Conservation (phyloP, 2,888 invertebrate genomes). For the Resseliella maxima region DNA sequence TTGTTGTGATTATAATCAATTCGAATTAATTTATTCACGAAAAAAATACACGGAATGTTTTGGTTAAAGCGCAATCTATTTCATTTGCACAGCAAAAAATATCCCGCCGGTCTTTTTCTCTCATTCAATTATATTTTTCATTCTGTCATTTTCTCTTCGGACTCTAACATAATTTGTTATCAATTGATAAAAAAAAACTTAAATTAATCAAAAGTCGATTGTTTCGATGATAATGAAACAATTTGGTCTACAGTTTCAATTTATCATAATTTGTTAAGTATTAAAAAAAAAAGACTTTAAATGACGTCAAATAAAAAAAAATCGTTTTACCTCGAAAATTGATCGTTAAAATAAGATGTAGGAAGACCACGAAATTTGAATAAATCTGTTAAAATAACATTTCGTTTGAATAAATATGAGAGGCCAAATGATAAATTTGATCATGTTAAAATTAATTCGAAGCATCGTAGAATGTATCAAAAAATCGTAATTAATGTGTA, state of each 20-base stretch:
- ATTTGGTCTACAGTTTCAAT: not conserved
- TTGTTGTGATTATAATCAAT: not conserved
- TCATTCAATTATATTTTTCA: not conserved
- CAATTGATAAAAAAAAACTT: too few species aligned
- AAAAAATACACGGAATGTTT: constrained; percentile 35
- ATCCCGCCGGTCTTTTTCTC: constrained; percentile 22
- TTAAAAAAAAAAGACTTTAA: not conserved
- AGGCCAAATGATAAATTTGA: not conserved
- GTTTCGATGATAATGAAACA: not conserved
- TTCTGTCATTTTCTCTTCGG: not conserved
- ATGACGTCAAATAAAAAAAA: not conserved
- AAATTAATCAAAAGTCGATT: not conserved
- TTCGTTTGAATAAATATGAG: not conserved
- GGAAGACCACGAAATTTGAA: not conserved
- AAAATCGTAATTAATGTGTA: too few species aligned
- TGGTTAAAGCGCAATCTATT: constrained; percentile 37
- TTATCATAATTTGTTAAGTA: not conserved
- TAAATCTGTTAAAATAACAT: not conserved
- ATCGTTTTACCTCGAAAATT: not conserved
- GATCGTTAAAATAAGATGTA: not conserved
- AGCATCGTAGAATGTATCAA: too few species aligned
- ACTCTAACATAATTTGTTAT: too few species aligned
- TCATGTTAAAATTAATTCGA: too few species aligned
- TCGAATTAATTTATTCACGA: not conserved
- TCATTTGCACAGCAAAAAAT: constrained; percentile 43